A percentile compares a stretch with the other conserved stretches of the same genome.
phyloP scores from a whole-genome alignment of 2,888 invertebrate genomes.

The Phanerotoma sp. region DNA sequence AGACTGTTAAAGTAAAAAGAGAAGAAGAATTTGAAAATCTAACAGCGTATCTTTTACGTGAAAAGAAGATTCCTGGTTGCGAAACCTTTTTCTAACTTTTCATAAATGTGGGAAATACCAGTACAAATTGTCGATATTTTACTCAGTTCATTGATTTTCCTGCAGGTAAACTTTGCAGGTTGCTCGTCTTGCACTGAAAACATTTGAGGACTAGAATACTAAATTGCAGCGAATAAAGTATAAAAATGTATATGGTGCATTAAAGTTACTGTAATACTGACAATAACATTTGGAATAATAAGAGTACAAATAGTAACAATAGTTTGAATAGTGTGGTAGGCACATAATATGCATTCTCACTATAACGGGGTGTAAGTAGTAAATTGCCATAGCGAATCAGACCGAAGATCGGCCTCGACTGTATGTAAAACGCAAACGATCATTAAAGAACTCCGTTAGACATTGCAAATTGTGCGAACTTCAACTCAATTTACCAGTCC shows the following conservation, averaged over 20 bases:
- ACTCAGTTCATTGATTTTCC: neutral
- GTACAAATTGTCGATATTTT: constrained; percentile 7
- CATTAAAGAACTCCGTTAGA: constrained; percentile 35
- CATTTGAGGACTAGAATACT: too few species aligned
- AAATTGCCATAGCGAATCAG: constrained; percentile 36
- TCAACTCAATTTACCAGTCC: neutral
- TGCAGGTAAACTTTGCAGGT: too few species aligned
- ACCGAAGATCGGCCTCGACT: constrained; percentile 34
- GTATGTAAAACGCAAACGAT: constrained; percentile 26
- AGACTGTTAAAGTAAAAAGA: neutral
- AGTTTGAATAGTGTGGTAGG: too few species aligned
- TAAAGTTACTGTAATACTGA: too few species aligned
- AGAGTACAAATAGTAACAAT: neutral
- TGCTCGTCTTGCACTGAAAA: neutral
- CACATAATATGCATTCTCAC: constrained; percentile 4
- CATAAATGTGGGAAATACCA: constrained; percentile 27
- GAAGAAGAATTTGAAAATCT: neutral
- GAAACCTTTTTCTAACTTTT: constrained; percentile 16
- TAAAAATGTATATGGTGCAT: too few species aligned
- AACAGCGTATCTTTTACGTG: neutral
- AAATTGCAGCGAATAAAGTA: too few species aligned
- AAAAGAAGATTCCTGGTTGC: neutral
- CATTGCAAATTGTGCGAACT: constrained; percentile 1
- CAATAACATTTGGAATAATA: too few species aligned
- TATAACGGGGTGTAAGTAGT: constrained; percentile 26